These are phyloP conservation scores for Tarsius wallacei DNA, from an alignment of 2,797 vertebrate genomes.

Conservation along the genomic window DNA sequence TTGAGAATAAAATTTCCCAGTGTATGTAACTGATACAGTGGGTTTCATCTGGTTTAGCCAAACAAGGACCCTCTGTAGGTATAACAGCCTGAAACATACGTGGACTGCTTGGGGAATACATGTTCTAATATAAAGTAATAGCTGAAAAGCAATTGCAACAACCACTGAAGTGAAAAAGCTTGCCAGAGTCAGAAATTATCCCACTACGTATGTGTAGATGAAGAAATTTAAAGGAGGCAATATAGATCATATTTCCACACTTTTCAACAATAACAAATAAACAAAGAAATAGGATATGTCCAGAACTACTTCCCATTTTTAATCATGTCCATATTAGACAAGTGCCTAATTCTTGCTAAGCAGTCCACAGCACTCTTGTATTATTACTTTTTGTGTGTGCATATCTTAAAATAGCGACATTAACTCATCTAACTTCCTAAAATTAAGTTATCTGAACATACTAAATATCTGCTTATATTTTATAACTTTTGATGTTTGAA, in stretches of 20 bases:
- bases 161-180: neutral
- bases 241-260: neutral
- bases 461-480: neutral
- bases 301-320: neutral
- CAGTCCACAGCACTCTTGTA: too few species aligned
- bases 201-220: rapidly evolving
- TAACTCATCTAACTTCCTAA: neutral
- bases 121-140: neutral
- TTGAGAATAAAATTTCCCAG: rapidly evolving
- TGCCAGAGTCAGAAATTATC: neutral
- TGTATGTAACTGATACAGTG: rapidly evolving
- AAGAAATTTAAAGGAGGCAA: neutral
- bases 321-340: neutral
- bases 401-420: neutral
- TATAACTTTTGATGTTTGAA: neutral
- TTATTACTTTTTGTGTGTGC: neutral
- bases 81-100: rapidly evolving
- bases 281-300: neutral
- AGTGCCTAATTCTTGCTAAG: rapidly evolving
- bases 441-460: neutral
- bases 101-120: rapidly evolving
- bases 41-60: neutral
- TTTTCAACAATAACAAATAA: neutral
- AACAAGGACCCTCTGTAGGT: neutral
- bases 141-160: neutral